Base-by-base conservation (phyloP, 2,113 vertebrate species). In the Megalops atlanticus region DNA sequence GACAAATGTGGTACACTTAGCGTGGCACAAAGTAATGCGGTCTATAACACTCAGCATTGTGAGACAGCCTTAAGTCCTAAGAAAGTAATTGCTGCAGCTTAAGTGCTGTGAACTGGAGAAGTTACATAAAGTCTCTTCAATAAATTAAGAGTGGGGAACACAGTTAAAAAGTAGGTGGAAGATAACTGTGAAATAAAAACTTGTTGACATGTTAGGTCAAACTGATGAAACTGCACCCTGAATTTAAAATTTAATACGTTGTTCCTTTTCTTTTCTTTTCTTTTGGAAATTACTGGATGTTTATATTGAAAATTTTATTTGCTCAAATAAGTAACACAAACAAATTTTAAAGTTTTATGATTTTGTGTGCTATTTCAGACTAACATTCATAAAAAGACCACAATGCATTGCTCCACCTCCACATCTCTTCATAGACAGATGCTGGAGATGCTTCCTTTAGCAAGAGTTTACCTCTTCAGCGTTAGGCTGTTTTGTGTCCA, bases 11-110 rank as follows among this genome's bases (percentile, higher is more conserved):
- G 3, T n/a, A 4, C 31, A 31, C 24, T 64, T 64, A 64, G 11
- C 58, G 31, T n/a, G n/a, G n/a, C 58, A 64, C 58, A 64, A 31
- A 64, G 58, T 31, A 64, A 64, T 64, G 58, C n/a, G n/a, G 58
- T 5, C 8, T 2, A 31, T 2, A 31, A 27, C 58, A 64, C 21
- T 58, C 11, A 27, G 7, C 58, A n/a, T 24, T 31, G 58, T 31
- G 31, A 64, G 24, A 64, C 58, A 64, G 6, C 58, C 58, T 31
- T 64, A n/a, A 31, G 24, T 64, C 31, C 58, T 64, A 64, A 64
- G 21, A 27, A 64, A 64, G 58, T 31, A 64, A 31, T 24, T 5
- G 58, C 58, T 10, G 58, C 3, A 64, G 5, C 58, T 64, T 31
- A 64, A 31, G 31, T 64, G 58, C 4, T 64, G 58, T 5, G n/a